These are phyloP conservation scores for Notolabrus celidotus DNA, from an alignment of 2,797 vertebrate species.

Conservation along the genomic window DNA sequence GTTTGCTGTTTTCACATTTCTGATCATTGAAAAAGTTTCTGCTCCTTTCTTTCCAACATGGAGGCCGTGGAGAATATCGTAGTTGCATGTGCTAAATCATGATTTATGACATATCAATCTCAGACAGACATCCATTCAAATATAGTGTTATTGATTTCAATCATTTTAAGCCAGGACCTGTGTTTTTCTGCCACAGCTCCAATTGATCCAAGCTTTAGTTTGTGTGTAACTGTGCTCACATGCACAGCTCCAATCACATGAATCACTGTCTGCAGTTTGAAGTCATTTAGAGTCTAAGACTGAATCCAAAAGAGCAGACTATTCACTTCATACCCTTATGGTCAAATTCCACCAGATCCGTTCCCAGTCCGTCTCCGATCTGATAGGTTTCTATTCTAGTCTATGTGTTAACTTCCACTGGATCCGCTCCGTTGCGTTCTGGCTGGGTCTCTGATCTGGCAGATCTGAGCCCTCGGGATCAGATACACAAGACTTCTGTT, in stretches of 20 bases:
- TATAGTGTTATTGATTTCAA: not conserved
- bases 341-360: no score
- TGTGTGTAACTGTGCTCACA: not conserved
- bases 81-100: not conserved
- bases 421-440: no score
- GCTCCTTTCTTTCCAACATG: not conserved
- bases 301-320: not conserved
- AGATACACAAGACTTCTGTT: no score
- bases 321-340: not conserved
- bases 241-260: not conserved
- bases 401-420: no score
- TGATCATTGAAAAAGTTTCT: no score
- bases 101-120: not conserved
- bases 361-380: no score
- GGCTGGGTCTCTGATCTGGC: no score
- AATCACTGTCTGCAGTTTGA: not conserved
- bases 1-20: not conserved
- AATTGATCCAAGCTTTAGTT: not conserved
- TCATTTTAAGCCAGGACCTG: not conserved
- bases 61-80: not conserved
- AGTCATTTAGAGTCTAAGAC: not conserved
- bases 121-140: no score
- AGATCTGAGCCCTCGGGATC: no score
- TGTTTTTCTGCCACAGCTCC: not conserved
- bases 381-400: no score